A percentile compares a stretch with the other conserved stretches of the same genome.
phyloP scores from a whole-genome alignment of 2,888 invertebrate species.

The Antitype chi region DNA sequence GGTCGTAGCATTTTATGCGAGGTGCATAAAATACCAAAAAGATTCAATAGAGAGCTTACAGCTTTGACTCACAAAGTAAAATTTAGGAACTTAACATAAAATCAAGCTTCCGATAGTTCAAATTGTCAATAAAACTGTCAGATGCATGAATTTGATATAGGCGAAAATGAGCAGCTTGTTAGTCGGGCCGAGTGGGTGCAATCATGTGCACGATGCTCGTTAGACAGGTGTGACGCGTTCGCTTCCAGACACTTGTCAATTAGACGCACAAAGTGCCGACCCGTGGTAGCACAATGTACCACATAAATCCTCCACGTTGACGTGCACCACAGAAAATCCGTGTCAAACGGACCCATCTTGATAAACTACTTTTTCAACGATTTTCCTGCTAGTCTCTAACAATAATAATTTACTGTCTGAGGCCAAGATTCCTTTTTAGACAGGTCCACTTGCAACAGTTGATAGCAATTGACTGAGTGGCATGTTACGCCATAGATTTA shows the following conservation, averaged over 20 bases:
- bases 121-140: constrained; percentile 49
- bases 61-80: not conserved
- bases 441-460: not conserved
- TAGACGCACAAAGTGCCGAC: constrained; percentile 82
- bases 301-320: constrained; percentile 79
- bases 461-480: constrained; percentile 2
- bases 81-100: not conserved
- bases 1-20: constrained; percentile 3
- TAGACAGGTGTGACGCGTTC: constrained; percentile 76
- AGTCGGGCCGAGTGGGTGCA: constrained; percentile 57
- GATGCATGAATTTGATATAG: constrained; percentile 44
- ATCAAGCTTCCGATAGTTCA: constrained; percentile 28
- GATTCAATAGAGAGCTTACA: constrained; percentile 9
- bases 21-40: not conserved
- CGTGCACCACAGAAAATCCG: constrained; percentile 71
- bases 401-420: constrained; percentile 37
- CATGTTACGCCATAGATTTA: constrained; percentile 7
- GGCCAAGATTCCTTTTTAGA: constrained; percentile 24
- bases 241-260: constrained; percentile 85
- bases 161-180: constrained; percentile 62
- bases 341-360: constrained; percentile 64
- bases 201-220: constrained; percentile 71
- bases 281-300: constrained; percentile 75
- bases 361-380: constrained; percentile 65
- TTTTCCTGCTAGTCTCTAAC: constrained; percentile 58